Conservation (phyloP, 2,797 vertebrate species). For the Sternarchorhynchus goeldii region DNA sequence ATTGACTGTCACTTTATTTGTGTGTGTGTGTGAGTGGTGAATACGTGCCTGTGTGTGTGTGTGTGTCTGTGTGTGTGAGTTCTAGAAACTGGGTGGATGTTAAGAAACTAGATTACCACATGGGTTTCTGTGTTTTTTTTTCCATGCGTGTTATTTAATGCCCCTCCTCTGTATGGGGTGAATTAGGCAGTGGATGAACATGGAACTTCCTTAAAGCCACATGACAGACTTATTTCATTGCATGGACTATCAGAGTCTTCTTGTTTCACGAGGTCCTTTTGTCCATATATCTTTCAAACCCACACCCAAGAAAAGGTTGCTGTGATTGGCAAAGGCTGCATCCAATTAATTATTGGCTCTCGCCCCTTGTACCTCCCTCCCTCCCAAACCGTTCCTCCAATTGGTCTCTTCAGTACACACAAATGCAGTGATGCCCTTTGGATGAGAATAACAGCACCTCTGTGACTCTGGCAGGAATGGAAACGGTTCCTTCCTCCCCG, state of each 20-base stretch:
- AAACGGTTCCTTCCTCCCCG: conserved; percentile 48
- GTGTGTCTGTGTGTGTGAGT: neutral
- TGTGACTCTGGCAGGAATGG: conserved; percentile 48
- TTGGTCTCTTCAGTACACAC: conserved; percentile 44
- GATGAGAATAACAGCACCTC: conserved; percentile 51
- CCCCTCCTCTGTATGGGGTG: too few species aligned
- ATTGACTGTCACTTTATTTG: conserved; percentile 59
- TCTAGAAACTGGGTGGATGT: conserved; percentile 3
- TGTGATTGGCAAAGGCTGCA: conserved; percentile 45
- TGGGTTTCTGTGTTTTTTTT: neutral
- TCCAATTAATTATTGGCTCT: conserved; percentile 54
- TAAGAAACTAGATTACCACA: neutral
- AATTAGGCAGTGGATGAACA: conserved; percentile 18
- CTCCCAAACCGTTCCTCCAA: conserved; percentile 41
- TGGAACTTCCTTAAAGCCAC: conserved; percentile 18
- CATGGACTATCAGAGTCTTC: conserved; percentile 5
- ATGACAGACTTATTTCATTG: conserved; percentile 41
- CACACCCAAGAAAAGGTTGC: conserved; percentile 4
- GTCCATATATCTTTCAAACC: conserved; percentile 17
- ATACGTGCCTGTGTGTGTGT: conserved; percentile 17
- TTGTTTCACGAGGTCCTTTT: neutral
- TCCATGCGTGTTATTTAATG: neutral
- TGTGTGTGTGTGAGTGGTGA: conserved; percentile 19
- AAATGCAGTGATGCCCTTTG: conserved; percentile 48
- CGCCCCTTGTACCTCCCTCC: conserved; percentile 35